Percentiles rank a stretch among this genome's conserved stretches.
Conservation (phyloP, 2,797 vertebrate genomes). For the Sorex maritimensis region DNA sequence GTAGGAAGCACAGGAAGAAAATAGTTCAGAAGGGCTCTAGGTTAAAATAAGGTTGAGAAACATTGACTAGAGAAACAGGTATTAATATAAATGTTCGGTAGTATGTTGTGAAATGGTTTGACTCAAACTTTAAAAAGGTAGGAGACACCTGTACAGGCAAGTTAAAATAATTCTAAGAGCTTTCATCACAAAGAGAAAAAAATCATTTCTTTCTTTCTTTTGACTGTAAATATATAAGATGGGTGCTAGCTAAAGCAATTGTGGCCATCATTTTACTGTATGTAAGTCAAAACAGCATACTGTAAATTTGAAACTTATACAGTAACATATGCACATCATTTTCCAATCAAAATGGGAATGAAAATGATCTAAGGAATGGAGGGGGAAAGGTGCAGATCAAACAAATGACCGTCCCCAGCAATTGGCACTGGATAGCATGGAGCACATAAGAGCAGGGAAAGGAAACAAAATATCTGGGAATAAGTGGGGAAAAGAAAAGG, state of each 20-base stretch:
- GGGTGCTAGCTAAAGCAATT: not conserved
- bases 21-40: too few species aligned
- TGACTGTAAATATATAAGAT: not conserved
- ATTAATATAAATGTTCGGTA: not conserved
- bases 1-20: too few species aligned
- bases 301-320: not conserved
- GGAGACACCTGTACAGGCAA: not conserved
- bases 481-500: not conserved
- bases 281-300: not conserved
- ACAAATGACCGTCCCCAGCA: not conserved
- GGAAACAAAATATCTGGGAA: conserved; percentile 43
- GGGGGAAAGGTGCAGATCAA: not conserved
- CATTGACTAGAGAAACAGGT: not conserved
- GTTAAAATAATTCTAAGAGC: not conserved
- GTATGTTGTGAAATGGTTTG: not conserved
- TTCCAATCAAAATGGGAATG: not conserved
- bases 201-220: not conserved
- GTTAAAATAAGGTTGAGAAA: too few species aligned
- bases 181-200: not conserved
- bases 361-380: not conserved
- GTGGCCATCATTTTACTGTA: not conserved
- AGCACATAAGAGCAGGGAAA: too few species aligned
- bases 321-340: not conserved
- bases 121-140: not conserved
- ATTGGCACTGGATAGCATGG: not conserved